Base-by-base conservation (phyloP, 2,113 vertebrate genomes). In the Xiphias gladius region DNA sequence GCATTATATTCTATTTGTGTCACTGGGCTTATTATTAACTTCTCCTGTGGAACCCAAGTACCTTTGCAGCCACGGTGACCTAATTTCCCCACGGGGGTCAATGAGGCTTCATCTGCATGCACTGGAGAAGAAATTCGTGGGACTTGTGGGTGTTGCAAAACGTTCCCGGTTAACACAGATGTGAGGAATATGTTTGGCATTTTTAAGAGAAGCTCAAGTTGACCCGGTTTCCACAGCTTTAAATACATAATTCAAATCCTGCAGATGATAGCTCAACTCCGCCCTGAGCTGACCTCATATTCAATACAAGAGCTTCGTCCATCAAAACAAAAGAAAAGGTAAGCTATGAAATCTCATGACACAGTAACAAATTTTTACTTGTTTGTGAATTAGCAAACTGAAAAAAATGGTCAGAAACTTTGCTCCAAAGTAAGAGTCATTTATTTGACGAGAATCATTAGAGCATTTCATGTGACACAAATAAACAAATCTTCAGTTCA, bases 371-470 rank as follows among this genome's bases (percentile, higher is more conserved):
- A 11, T 14, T 11, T 61, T 7, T 24, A 19, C 26, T 28, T 20
- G 41, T 73, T n/a, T 61, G n/a, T 59, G 14, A 77, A 26, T 28
- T 20, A 76, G 43, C 12, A 75, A 59, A 84, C 16, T 46, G 28
- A 35, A 24, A 32, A n/a, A 35, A 35, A 35, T 35, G 32, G n/a
- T 62, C 50, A 66, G 20, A 76, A 79, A 50, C 24, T 46, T 65
- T 10, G 66, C 70, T 82, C 83, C 73, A 88, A 86, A 91, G 76
- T 77, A 68, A 79, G 26, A 72, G 13, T 52, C 0, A 76, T 91
- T 92, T 90, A 87, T 91, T 86, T 86, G 80, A 73, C 59, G 80
- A 77, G 62, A 78, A 78, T 46, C 52, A 59, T 48, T 62, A 83
- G 68, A 88, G 76, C 73, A 63, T 78, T 73, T 76, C 24, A 71